Evolutionary conservation across 2,113 vertebrate species (phyloP).

Genomic region (Chionis minor): DNA sequence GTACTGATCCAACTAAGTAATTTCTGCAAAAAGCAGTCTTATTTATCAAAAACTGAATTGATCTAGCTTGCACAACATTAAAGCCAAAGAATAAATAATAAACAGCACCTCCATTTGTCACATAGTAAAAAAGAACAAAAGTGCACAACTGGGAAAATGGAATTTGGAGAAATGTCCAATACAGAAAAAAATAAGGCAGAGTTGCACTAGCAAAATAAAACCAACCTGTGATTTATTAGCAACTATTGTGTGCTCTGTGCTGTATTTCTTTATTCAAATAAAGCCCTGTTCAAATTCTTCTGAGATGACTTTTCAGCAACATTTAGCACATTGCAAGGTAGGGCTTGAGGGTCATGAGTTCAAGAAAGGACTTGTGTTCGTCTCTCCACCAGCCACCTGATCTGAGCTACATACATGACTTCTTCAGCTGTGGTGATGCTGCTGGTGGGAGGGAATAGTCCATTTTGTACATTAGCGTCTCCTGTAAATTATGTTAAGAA

Average conservation of each 20-base stretch:
- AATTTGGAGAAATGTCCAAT: constrained; percentile 46
- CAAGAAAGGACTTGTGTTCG: constrained; percentile 32
- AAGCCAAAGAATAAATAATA: constrained; percentile 66
- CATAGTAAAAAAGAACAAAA: constrained; percentile 30
- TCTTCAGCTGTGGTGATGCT: background rate
- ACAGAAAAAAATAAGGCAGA: constrained; percentile 1
- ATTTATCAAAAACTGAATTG: constrained; percentile 62
- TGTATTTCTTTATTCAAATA: constrained; percentile 53
- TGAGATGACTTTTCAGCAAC: constrained; percentile 35
- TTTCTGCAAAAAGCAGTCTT: constrained; percentile 57
- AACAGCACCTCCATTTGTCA: constrained; percentile 62
- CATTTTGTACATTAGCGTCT: background rate
- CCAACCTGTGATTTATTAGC: constrained; percentile 50
- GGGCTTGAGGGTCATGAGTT: background rate
- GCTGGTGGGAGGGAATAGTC: background rate
- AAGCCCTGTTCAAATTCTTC: background rate
- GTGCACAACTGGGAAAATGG: constrained; percentile 52
- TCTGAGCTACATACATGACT: background rate
- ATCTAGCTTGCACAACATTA: constrained; percentile 46
- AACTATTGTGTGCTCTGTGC: constrained; percentile 8
- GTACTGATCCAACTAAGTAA: constrained; percentile 54
- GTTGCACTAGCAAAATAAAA: background rate
- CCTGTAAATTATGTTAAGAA: constrained; percentile 34
- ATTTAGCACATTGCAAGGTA: constrained; percentile 4
- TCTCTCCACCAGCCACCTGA: constrained; percentile 18